Percentiles rank a stretch among this genome's conserved stretches.
phyloP scores from a whole-genome alignment of 1,140 invertebrate genomes.

The Diorhabda elongata region DNA sequence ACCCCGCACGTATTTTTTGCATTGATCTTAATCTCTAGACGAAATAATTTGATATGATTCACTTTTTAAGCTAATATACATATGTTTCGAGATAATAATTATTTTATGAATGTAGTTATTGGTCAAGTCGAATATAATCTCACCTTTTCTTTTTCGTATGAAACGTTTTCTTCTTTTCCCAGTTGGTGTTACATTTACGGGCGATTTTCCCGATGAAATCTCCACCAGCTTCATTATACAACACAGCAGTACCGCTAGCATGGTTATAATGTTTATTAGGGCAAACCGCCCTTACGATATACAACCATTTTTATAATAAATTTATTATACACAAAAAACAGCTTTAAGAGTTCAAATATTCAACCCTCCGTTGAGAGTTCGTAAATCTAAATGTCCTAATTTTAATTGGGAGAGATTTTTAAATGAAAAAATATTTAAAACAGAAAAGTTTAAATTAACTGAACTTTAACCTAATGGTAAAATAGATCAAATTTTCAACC shows the following conservation, averaged over 20 bases:
- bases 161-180: slow-evolving; percentile 18
- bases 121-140: slow-evolving; percentile 12
- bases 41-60: too few relatives aligned
- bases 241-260: slow-evolving; percentile 44
- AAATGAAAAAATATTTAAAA: not conserved
- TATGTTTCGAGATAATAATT: too few relatives aligned
- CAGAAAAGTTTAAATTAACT: not conserved
- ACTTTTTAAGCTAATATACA: too few relatives aligned
- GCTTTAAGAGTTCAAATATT: not conserved
- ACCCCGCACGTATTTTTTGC: too few relatives aligned
- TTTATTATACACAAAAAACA: not conserved
- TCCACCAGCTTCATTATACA: slow-evolving; percentile 47
- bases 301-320: not conserved
- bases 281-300: slow-evolving; percentile 19
- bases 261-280: slow-evolving; percentile 35
- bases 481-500: too few relatives aligned
- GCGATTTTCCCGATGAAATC: slow-evolving; percentile 38
- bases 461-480: too few relatives aligned
- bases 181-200: slow-evolving; percentile 7
- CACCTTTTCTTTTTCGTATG: slow-evolving; percentile 33
- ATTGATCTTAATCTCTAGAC: too few relatives aligned
- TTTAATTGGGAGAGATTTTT: not conserved
- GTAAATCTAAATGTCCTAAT: not conserved
- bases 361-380: not conserved
- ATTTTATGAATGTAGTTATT: too few relatives aligned